phyloP scores from a whole-genome alignment of 2,888 invertebrate genomes.

The Eucera pruinosa region DNA sequence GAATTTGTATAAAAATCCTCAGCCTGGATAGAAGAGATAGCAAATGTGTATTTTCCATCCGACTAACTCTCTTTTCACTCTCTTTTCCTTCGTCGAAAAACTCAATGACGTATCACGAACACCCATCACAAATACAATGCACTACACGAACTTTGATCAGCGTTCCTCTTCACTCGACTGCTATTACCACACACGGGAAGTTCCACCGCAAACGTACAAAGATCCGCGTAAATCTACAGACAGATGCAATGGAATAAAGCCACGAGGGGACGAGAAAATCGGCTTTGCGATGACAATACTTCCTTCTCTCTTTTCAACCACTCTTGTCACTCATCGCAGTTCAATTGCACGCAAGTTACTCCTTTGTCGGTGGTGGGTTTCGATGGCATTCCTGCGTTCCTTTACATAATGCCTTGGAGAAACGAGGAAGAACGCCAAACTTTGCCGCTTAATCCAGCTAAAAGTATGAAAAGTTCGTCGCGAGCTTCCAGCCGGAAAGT shows the following conservation, averaged over 20 bases:
- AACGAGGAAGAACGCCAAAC: conserved; percentile 23
- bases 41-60: background rate
- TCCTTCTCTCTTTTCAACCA: background rate
- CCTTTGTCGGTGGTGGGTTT: background rate
- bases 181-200: background rate
- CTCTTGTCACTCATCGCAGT: background rate
- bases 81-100: background rate
- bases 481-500: conserved; percentile 35
- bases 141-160: conserved; percentile 10
- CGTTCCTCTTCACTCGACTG: background rate
- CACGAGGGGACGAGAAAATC: conserved; percentile 12
- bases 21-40: too few relatives aligned
- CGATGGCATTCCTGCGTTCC: background rate
- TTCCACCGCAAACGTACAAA: background rate
- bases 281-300: conserved; percentile 19
- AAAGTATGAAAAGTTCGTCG: conserved; percentile 52
- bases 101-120: background rate
- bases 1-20: too few relatives aligned
- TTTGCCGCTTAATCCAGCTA: conserved; percentile 64
- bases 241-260: background rate
- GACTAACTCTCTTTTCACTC: background rate
- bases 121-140: background rate
- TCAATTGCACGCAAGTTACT: background rate
- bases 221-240: too few relatives aligned
- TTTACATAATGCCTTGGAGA: too few relatives aligned